Evolutionary conservation across 1,140 invertebrate genomes (phyloP), one percentile per base, ranked within the genome.

Genomic region (Bombus confusus): DNA sequence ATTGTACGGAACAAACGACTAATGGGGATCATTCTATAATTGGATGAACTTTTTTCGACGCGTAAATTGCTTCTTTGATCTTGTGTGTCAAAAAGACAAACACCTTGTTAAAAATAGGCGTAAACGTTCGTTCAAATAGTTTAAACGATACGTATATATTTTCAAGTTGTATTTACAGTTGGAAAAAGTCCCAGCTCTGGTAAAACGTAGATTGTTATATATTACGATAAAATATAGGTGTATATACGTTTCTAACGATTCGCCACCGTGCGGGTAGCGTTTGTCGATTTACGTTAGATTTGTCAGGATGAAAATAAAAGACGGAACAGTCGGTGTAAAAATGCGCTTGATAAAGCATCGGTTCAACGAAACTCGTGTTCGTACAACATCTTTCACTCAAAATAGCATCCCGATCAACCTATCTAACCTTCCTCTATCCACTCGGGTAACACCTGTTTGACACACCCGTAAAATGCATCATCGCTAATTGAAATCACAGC

Each of bases 401-500:
- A 71, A 71, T 71, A 71, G 22, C 4, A 9, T 39, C 1, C 22
- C 66, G 15, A 22, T 8, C 37, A 28, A 71, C 5, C 25, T 39
- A 71, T 39, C 34, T 22, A 28, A 28, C 4, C 10, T 39, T 28
- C 68, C 68, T 39, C 22, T 15, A 71, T 39, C 37, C 22, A 39
- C 18, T 25, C 37, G 18, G 12, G 25, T 28, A 71, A 71, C 68
- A 71, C 68, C 68, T 71, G 68, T 71, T 71, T 28, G 34, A 71
- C 68, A 39, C 68, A 28, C 4, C 25, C 25, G 37, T 71, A 71
- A 71, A 74, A 74, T n/a, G n/a, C n/a, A 41, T 34, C 72, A 37
- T 71, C 74, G 52, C 52, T 76, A 76, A 76, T 76, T 76, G 47
- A 76, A 76, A 76, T 76, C 74, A n/a, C 52, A 59, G 34, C 47